phyloP scores from a whole-genome alignment of 2,797 vertebrate species.

The Aeoliscus strigatus region DNA sequence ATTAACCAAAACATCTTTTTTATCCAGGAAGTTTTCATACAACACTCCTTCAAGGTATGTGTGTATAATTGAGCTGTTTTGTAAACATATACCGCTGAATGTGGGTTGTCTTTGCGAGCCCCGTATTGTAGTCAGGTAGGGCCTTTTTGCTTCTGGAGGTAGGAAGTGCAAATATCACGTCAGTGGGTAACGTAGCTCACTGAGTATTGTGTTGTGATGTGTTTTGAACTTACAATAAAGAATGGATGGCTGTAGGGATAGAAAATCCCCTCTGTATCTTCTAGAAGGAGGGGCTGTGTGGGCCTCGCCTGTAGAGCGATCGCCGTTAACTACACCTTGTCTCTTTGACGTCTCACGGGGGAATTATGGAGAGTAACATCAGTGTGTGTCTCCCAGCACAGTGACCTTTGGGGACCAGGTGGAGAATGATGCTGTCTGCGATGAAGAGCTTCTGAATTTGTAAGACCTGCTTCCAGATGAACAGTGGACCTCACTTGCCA shows the following conservation, averaged over 20 bases:
- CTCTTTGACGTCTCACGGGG: slow-evolving; percentile 18
- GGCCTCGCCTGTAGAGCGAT: slow-evolving; percentile 22
- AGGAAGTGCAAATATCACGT: too few relatives aligned
- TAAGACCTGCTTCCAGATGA: slow-evolving; percentile 37
- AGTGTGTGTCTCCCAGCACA: not conserved
- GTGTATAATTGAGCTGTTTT: not conserved
- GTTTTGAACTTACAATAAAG: accelerated
- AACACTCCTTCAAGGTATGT: slow-evolving; percentile 24
- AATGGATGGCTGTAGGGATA: not conserved
- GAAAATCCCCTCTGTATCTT: slow-evolving; percentile 5
- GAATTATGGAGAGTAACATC: not conserved
- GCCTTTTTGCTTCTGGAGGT: slow-evolving; percentile 33
- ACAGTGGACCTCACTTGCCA: slow-evolving; percentile 14
- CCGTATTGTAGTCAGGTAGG: slow-evolving; percentile 30
- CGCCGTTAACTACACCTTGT: slow-evolving; percentile 2
- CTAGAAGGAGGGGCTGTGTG: slow-evolving; percentile 38
- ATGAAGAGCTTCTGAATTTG: slow-evolving; percentile 2
- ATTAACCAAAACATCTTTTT: slow-evolving; percentile 1
- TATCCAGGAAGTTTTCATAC: not conserved
- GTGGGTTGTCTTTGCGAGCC: slow-evolving; percentile 27
- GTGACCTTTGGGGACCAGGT: slow-evolving; percentile 1
- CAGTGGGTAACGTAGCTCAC: accelerated
- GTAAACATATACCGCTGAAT: slow-evolving; percentile 15
- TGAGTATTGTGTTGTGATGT: accelerated
- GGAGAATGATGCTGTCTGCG: slow-evolving; percentile 20